phyloP scores from a whole-genome alignment of 2,888 invertebrate genomes.

The Campopleginae sp. region DNA sequence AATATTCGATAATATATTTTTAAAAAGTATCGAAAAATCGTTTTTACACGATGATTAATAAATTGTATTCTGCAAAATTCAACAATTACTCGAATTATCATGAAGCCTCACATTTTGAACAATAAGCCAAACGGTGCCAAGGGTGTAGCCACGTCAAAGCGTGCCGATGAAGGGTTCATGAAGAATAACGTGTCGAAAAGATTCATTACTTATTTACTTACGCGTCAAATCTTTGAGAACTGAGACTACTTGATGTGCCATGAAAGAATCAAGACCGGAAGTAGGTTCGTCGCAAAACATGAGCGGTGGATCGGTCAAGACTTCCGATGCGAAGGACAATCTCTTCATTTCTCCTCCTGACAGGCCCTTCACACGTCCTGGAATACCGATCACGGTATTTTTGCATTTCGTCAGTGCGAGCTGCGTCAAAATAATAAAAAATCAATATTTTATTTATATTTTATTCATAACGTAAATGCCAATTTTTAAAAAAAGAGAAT shows the following conservation, averaged over 20 bases:
- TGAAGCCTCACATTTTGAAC: too few relatives aligned
- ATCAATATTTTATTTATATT: neutral
- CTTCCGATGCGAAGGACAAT: conserved; percentile 98
- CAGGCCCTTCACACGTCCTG: conserved; percentile 95
- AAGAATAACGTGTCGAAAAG: neutral
- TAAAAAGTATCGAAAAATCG: too few relatives aligned
- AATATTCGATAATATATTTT: neutral
- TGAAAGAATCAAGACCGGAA: conserved; percentile 97
- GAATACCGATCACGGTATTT: conserved; percentile 95
- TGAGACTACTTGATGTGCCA: conserved; percentile 95
- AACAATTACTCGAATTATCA: too few relatives aligned
- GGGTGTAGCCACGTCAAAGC: too few relatives aligned
- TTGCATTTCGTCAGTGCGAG: conserved; percentile 95
- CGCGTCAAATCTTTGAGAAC: conserved; percentile 89
- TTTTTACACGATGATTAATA: too few relatives aligned
- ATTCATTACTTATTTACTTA: conserved; percentile 62
- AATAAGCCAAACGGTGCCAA: too few relatives aligned
- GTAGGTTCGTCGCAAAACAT: conserved; percentile 99
- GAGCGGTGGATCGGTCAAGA: conserved; percentile 96
- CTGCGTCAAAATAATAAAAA: conserved; percentile 82
- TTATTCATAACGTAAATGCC: neutral
- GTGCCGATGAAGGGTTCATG: neutral
- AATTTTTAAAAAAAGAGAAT: neutral
- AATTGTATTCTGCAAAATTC: too few relatives aligned
- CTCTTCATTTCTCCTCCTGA: conserved; percentile 99